Base-by-base conservation (phyloP, 2,797 vertebrate species). In the Chelon labrosus region DNA sequence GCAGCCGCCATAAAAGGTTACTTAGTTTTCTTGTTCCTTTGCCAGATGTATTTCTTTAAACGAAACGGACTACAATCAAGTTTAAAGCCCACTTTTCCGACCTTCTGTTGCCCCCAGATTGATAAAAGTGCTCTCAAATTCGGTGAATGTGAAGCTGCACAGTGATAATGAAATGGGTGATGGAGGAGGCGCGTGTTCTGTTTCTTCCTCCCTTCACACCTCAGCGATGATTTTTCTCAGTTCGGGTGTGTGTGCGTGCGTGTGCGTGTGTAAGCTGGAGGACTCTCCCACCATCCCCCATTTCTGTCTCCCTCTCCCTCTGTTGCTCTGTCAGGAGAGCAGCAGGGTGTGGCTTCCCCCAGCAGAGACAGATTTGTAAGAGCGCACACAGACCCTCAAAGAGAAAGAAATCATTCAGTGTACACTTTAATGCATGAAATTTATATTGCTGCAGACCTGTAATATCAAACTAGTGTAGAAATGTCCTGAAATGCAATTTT, bases 311-410 rank as follows among this genome's bases (percentile, higher is more conserved):
- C 46, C 5, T 10, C 46, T 47, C 22, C 52, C 20, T 74, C 27
- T 64, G 20, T 49, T 19, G 60, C 2, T 73, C 25, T 84, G 60
- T 83, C 75, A 83, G 56, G 72, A 82, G 78, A 35, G 73, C 80
- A 83, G 73, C 81, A 89, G 91, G 89, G 92, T 88, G 90, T 92
- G 91, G 90, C 72, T 64, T 82, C 72, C 73, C 77, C 82, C 63
- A 66, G 70, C 73, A 77, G 72, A 79, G 16, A 56, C 60, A 22
- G 78, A 56, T 79, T 60, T 80, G 64, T 53, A 20, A 49, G 35
- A 74, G 52, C 65, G 41, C 57, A 62, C 55, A 73, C 51, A 69
- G 3, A 38, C 62, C 31, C 42, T 67, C 41, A 71, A 67, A 72
- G 50, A 63, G 65, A 47, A 63, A 67, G 2, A 53, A 10, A 64